Conservation (phyloP, 2,888 invertebrate genomes). For the Lithophane semibrunnea region DNA sequence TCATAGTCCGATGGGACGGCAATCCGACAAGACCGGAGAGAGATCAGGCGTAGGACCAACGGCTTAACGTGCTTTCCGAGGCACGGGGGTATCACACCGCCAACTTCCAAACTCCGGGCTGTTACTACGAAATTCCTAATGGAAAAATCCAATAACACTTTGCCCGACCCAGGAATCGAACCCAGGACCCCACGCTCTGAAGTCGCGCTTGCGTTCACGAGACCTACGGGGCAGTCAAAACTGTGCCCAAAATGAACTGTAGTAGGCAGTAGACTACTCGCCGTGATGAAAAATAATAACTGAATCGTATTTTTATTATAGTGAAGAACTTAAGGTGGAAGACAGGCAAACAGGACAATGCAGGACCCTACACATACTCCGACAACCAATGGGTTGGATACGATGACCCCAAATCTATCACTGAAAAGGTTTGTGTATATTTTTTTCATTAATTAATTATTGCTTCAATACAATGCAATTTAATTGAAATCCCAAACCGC, state of each 20-base stretch:
- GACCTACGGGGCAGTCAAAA: too few species aligned
- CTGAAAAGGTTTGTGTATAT: constrained; percentile 89
- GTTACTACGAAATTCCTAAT: too few species aligned
- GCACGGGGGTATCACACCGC: too few species aligned
- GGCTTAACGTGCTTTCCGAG: too few species aligned
- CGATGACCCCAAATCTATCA: constrained; percentile 95
- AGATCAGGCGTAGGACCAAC: too few species aligned
- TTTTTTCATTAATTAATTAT: neutral
- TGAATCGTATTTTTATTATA: constrained; percentile 65
- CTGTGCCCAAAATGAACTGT: neutral
- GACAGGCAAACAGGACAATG: constrained; percentile 90
- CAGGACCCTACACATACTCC: constrained; percentile 94
- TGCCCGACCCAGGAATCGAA: too few species aligned
- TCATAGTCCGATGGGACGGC: too few species aligned
- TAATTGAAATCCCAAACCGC: constrained; percentile 38
- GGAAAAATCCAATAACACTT: too few species aligned
- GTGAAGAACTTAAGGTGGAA: constrained; percentile 93
- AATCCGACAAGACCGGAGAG: too few species aligned
- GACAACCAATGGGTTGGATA: constrained; percentile 97
- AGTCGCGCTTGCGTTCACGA: too few species aligned
- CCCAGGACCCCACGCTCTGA: too few species aligned
- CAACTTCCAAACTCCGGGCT: too few species aligned
- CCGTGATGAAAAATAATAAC: neutral
- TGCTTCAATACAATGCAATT: constrained; percentile 20
- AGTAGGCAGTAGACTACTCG: neutral